Conservation (phyloP, 2,888 invertebrate species). For the Noctua comes region DNA sequence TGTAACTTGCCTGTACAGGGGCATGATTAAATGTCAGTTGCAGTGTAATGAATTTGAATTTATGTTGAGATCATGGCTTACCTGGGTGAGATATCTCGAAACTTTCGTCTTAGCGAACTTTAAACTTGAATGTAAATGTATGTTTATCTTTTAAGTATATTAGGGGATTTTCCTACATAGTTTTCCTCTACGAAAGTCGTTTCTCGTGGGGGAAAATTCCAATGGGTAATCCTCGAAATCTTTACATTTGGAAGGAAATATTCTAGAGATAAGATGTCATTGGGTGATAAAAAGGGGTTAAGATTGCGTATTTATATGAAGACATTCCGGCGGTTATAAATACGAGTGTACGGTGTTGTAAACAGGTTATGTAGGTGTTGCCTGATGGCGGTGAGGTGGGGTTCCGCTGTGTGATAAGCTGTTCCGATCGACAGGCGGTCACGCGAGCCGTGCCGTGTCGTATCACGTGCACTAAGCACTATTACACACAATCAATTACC, state of each 20-base stretch:
- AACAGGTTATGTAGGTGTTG: conserved; percentile 73
- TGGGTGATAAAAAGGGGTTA: conserved; percentile 51
- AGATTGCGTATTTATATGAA: conserved; percentile 51
- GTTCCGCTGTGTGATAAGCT: conserved; percentile 76
- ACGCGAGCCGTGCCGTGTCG: conserved; percentile 70
- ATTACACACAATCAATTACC: conserved; percentile 72
- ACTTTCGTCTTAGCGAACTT: conserved; percentile 24
- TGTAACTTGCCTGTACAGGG: conserved; percentile 18
- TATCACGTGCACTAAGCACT: conserved; percentile 61
- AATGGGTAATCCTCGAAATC: conserved; percentile 26
- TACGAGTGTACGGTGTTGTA: conserved; percentile 75
- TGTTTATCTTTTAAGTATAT: conserved; percentile 35
- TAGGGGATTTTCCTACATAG: conserved; percentile 20
- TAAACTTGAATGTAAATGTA: conserved; percentile 28
- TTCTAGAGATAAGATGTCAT: conserved; percentile 50
- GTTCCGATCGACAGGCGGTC: conserved; percentile 77
- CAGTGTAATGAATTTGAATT: conserved; percentile 55
- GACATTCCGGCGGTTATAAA: conserved; percentile 67
- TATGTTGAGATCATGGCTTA: conserved; percentile 27
- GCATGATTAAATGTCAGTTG: conserved; percentile 54
- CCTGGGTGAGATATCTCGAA: conserved; percentile 13
- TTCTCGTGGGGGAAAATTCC: conserved; percentile 25
- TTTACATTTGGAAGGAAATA: conserved; percentile 30
- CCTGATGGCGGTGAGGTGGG: conserved; percentile 68
- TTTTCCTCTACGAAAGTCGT: conserved; percentile 16